A percentile compares a stretch with the other conserved stretches of the same genome.
Conservation (phyloP, 2,113 vertebrate species). For the Probosciger aterrimus region DNA sequence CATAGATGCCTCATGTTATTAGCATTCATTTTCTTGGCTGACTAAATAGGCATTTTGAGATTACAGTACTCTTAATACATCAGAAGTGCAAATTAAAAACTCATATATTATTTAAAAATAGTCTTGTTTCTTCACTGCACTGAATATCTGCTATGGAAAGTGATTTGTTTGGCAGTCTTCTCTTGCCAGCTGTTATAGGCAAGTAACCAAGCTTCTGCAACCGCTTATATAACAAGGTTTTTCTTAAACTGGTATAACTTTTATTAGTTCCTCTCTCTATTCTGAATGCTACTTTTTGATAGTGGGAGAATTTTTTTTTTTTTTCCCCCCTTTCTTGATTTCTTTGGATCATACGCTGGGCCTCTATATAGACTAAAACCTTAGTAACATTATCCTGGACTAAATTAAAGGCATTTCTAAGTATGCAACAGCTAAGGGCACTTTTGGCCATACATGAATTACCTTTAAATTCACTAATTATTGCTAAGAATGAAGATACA, state of each 20-base stretch:
- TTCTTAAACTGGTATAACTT: neutral
- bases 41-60: conserved; percentile 47
- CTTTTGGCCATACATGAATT: neutral
- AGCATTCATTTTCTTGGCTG: conserved; percentile 26
- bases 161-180: conserved; percentile 16
- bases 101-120: conserved; percentile 5
- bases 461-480: neutral
- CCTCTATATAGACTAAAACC: neutral
- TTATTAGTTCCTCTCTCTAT: neutral
- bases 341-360: neutral
- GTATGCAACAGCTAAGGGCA: neutral
- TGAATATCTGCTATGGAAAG: conserved; percentile 1
- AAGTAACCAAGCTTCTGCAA: conserved; percentile 10
- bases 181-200: conserved; percentile 6
- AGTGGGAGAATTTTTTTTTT: neutral
- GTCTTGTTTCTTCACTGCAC: neutral
- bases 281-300: neutral
- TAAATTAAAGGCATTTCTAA: neutral
- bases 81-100: conserved; percentile 8
- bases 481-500: neutral
- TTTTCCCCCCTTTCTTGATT: neutral
- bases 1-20: neutral
- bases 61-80: neutral
- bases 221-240: neutral
- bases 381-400: neutral